These are phyloP conservation scores for Petrocephalus sullivani DNA, from an alignment of 2,797 vertebrate species.

Conservation along the genomic window DNA sequence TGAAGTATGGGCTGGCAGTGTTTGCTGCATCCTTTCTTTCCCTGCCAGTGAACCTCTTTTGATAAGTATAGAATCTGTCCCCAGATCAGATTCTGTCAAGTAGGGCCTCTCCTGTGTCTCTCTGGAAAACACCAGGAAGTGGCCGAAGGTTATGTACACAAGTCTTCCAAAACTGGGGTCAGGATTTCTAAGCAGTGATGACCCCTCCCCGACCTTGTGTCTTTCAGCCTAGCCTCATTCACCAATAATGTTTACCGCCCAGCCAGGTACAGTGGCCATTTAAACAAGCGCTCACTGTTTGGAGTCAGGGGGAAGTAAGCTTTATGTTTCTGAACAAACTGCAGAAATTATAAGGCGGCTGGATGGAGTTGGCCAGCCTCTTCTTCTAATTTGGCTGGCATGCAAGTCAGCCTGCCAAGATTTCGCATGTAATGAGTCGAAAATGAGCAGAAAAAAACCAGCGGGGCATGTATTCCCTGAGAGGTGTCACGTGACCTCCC, in stretches of 20 bases:
- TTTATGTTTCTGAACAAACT: neutral
- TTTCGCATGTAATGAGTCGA: neutral
- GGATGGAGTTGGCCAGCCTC: neutral
- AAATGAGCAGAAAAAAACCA: neutral
- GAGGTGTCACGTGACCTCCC: neutral
- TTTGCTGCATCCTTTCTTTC: neutral
- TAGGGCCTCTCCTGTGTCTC: neutral
- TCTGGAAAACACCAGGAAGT: neutral
- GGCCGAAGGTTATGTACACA: neutral
- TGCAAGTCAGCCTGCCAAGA: neutral
- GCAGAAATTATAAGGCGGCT: neutral
- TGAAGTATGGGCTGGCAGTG: neutral
- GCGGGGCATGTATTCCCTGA: neutral
- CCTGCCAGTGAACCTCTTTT: neutral
- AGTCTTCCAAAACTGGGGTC: neutral
- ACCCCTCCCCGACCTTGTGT: neutral
- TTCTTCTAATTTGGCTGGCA: neutral
- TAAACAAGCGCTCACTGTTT: neutral
- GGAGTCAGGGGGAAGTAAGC: neutral
- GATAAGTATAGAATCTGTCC: neutral
- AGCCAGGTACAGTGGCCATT: neutral
- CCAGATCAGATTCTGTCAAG: neutral
- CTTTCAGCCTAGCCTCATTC: neutral
- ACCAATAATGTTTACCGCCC: neutral
- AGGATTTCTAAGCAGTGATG: neutral